Base-by-base conservation (phyloP, 2,888 invertebrate species). In the Stenchaetothrips biformis region DNA sequence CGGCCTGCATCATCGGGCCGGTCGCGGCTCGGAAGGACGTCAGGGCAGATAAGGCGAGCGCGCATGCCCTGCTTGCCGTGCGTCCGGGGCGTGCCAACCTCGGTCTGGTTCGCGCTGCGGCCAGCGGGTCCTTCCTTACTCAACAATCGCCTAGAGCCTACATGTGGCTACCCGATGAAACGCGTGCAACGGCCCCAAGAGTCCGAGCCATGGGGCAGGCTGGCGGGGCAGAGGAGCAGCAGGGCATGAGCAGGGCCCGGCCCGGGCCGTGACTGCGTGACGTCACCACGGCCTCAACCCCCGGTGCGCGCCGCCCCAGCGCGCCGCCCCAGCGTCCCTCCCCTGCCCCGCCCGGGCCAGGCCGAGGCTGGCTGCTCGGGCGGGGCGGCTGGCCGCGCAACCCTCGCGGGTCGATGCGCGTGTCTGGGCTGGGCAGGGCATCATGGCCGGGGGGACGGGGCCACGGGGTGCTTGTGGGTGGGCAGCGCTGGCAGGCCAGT, bases 191-290 rank as follows among this genome's bases (percentile, higher is more conserved):
- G 67, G 67, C 67, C 67, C 25, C 25, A 74, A 74, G 67, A 25
- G 67, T 74, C 67, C 67, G 67, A 74, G 67, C 67, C 67, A 74
- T 74, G 67, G 67, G 67, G 67, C 67, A 37, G 37, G 37, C 37
- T 2, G 37, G 37, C 37, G 37, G 37, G 37, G 37, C 37, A 37
- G 37, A 37, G 37, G 37, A 37, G 37, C n/a, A 37, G 37, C n/a
- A n/a, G 37, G 37, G 37, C 37, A 74, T 25, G 67, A 25, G 67
- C 25, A 74, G 67, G 67, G 67, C 67, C 62, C 62, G 13, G 62
- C 62, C 67, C 67, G 21, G 37, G 21, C 25, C 7, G 67, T 21
- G 67, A 21, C 67, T 25, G 4, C 37, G 67, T 74, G 67, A 74
- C 67, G 67, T 74, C 67, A 74, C 67, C 8, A 37, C 25, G 16